Evolutionary conservation across 2,797 vertebrate genomes (phyloP), one percentile per base, ranked within the genome.

Genomic region (Acanthopagrus latus): DNA sequence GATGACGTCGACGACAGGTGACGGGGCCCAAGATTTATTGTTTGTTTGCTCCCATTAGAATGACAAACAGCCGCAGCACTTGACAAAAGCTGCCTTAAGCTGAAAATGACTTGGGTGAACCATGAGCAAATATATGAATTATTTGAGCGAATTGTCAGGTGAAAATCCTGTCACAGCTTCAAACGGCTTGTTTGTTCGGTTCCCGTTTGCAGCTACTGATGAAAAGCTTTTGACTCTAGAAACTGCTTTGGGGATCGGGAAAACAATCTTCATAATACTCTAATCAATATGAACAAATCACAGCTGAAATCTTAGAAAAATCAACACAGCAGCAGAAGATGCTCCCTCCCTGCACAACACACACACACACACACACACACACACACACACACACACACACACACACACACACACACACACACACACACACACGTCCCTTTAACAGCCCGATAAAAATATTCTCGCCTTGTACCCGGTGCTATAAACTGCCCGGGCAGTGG

Each of bases 401-500:
- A n/a, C n/a, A n/a, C n/a, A n/a, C n/a, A n/a, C n/a, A n/a, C n/a
- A n/a, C n/a, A n/a, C n/a, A n/a, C n/a, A n/a, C n/a, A n/a, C n/a
- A n/a, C n/a, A 41, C 43, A 72, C 43, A 72, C 17, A 21, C 14
- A 73, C 54, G 57, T 20, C 25, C 11, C 46, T 1, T 63, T 10
- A 52, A 41, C 74, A 75, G 47, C 57, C 64, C 65, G 67, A 77
- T 86, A 74, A 71, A 86, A 87, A 80, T 58, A 69, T 44, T 54
- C 12, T 50, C 4, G n/a, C n/a, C 69, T 70, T 59, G 25, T 78
- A 64, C 77, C 56, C 25, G 23, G 54, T 14, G 18, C 76, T 76
- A 79, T 71, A 85, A 79, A 82, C 58, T 72, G 69, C 25, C 21
- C 74, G 77, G 59, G 67, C 72, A 66, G 83, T 78, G 62, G 80